Base-by-base conservation (phyloP, 2,888 invertebrate species). In the Ptychoptera albimana region DNA sequence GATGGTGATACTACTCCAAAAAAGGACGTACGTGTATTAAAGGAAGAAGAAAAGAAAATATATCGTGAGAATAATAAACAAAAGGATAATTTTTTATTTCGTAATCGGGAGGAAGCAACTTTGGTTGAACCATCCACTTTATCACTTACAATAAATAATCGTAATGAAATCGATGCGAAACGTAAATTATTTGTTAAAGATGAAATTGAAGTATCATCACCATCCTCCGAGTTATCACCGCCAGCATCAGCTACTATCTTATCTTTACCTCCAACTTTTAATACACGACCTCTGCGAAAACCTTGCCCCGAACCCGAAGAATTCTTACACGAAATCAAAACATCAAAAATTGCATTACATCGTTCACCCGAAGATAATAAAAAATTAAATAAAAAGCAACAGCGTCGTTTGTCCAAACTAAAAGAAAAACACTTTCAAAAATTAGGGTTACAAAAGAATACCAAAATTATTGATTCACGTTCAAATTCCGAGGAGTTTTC, bases 361-460 rank as follows among this genome's bases (percentile, higher is more conserved):
- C 59, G 60, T 7, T 63, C 60, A n/a, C 59, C 63, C 1, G 64
- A 65, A 45, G 62, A 63, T 29, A 50, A 45, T 13, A 60, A 63
- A 13, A 67, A 65, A 43, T 50, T 66, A 1, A 66, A 62, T 46
- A 63, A 64, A 43, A 63, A 61, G 45, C 66, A 67, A 42, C 59
- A 57, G 13, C 58, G 61, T 14, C 67, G 67, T 46, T 57, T 70
- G 47, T 66, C 67, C 49, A 69, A 70, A 43, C 70, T 72, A 43
- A 72, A 73, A 62, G 74, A 74, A 49, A 71, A 71, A 49, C 74
- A 75, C 53, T 58, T 76, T 11, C 70, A 73, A 55, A 70, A 70
- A 47, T 56, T 76, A 37, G 75, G 75, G 0, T 47, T 63, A 30
- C 51, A 52, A 9, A 55, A 60, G 37, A 60, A 56, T 23, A 34